These are phyloP conservation scores for Heliconius melpomene DNA, from an alignment of 1,140 invertebrate genomes.

Conservation along the genomic window DNA sequence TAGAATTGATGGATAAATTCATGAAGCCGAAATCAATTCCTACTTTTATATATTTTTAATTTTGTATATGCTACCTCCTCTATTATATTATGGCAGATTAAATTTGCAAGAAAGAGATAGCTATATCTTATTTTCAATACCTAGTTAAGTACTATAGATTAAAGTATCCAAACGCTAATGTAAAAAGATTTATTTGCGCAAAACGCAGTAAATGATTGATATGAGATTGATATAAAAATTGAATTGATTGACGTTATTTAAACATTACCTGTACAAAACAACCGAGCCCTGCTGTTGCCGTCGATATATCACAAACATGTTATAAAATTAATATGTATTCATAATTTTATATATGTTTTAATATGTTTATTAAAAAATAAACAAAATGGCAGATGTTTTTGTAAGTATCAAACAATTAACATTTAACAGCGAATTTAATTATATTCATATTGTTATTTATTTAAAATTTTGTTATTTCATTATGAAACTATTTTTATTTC, in stretches of 20 bases:
- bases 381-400: background rate
- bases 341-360: background rate
- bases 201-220: constrained; percentile 65
- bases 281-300: constrained; percentile 49
- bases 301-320: background rate
- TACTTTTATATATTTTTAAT: constrained; percentile 1
- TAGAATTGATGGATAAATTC: constrained; percentile 12
- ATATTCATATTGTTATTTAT: too few species aligned
- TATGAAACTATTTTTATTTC: too few species aligned
- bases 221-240: constrained; percentile 77
- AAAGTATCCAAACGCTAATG: constrained; percentile 39
- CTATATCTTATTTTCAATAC: background rate
- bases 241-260: constrained; percentile 75
- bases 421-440: background rate
- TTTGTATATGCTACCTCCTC: background rate
- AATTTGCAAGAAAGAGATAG: background rate
- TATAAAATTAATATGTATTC: background rate
- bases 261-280: constrained; percentile 54
- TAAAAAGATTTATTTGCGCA: constrained; percentile 54
- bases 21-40: constrained; percentile 21
- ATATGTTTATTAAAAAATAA: background rate
- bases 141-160: background rate
- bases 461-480: too few species aligned
- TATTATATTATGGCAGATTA: background rate
- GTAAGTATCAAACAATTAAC: background rate